Base-by-base conservation (phyloP, 2,888 invertebrate genomes). In the Disparrhopalites patrizii region DNA sequence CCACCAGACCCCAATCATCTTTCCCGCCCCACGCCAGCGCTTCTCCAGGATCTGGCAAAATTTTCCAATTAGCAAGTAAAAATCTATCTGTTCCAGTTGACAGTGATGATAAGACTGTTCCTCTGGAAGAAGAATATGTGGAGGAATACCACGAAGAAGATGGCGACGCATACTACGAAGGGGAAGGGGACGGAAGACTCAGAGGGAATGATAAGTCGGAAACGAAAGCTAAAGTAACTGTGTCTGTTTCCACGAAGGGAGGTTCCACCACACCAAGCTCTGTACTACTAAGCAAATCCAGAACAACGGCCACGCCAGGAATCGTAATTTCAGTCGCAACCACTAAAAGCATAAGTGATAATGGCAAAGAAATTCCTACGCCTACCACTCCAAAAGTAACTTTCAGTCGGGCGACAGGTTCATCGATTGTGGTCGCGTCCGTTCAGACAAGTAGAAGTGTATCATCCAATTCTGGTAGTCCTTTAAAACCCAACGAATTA, bases 401-500 rank as follows among this genome's bases (percentile, higher is more conserved):
- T 20, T 68, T 71, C 33, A 75, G 72, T 27, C 68, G 70, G 8
- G 73, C 72, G 1, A 71, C 75, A 2, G 75, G 73, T 2, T 70
- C 76, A 3, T 69, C 73, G 8, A 86, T 91, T 52, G 87, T 91
- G 0, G 86, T 90, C 15, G 90, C 91, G 18, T 91, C 91, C 0
- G 91, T 92, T 7, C 91, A 91, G 79, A 92, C 92, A 0, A 91
- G 91, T 76, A 84, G 91, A 61, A 91, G 91, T 79, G 88, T 92
- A 57, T 36, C 30, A 60, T 54, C 54, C n/a, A 5, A 8, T 54
- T 43, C 28, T 25, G 65, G 47, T 47, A 67, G 91, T 90, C 76
- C 80, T 91, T 55, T 55, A 40, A 38, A 69, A 89, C 91, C 1
- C 89, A 90, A 76, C 86, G 88, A 0, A 31, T 8, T 13, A 27